Base-by-base conservation (phyloP, 2,113 vertebrate genomes). In the Leptobrachium leishanense region DNA sequence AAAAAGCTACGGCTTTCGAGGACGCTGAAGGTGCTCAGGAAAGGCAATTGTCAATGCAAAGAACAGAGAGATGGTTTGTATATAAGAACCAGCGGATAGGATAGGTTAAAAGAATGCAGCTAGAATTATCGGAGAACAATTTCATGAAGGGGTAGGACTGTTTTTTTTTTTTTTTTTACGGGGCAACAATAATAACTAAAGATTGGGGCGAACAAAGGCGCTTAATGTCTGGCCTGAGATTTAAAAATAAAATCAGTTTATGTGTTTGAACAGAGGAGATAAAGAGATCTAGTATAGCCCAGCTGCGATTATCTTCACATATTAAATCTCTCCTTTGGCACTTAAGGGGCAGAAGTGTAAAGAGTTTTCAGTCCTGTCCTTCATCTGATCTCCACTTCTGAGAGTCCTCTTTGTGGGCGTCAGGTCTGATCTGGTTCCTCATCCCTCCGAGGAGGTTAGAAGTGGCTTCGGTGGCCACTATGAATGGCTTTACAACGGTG, bases 391-490 rank as follows among this genome's bases (percentile, higher is more conserved):
- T 88, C 86, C 93, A 94, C 83, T 89, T 92, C 63, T 92, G 88
- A 77, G 87, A 85, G 82, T 93, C 91, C 57, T 93, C 91, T 67
- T 93, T 90, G 59, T 91, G 88, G 10, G 90, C 87, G 0, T 94
- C 92, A 0, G 92, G 91, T 84, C 88, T 85, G 78, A 94, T 90
- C 86, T 93, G 93, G 84, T 92, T 94, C 46, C 94, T 86, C 95
- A 97, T 97, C 40, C 96, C 95, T 2, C 96, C 96, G 0, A 97
- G 93, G 41, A 97, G 90, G 84, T 91, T 96, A 82, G 96, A 96
- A 0, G 96, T 96, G 75, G 96, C 96, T 83, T 97, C 95, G 0
- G 95, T 94, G 63, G 95, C 96, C 73, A 97, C 92, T 12, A 97
- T 96, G 68, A 96, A 88, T 0, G 96, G 96, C 85, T 93, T 93